These are phyloP conservation scores for Hydrotaea cyrtoneurina DNA, from an alignment of 2,888 invertebrate species.

Conservation along the genomic window DNA sequence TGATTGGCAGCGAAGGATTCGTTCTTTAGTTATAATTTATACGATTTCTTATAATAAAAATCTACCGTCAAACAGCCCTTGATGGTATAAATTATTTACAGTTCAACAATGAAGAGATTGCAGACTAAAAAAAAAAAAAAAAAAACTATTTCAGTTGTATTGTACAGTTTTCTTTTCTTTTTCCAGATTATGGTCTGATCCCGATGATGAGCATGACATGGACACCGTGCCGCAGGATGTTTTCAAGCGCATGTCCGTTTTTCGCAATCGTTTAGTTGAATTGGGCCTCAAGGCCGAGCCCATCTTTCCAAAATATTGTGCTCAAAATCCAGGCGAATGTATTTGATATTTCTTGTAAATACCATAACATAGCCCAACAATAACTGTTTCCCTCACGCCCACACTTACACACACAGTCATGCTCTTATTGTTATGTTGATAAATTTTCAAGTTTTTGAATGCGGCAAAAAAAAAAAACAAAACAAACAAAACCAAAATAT, in stretches of 20 bases:
- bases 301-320: constrained; percentile 81
- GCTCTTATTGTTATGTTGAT: neutral
- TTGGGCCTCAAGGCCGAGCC: constrained; percentile 80
- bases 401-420: constrained; percentile 15
- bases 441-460: neutral
- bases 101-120: no score
- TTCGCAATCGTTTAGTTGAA: constrained; percentile 80
- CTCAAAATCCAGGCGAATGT: constrained; percentile 81
- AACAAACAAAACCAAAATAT: no score
- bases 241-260: constrained; percentile 80
- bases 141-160: no score
- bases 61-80: no score
- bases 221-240: constrained; percentile 79
- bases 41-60: no score
- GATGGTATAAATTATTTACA: no score
- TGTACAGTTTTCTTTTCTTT: neutral
- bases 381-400: constrained; percentile 12
- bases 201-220: constrained; percentile 79
- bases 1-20: no score
- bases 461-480: constrained; percentile 6
- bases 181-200: constrained; percentile 80
- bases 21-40: no score
- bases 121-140: neutral
- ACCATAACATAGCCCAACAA: neutral
- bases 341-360: constrained; percentile 80